Base-by-base conservation (phyloP, 2,113 vertebrate genomes). In the Cavia porcellus region DNA sequence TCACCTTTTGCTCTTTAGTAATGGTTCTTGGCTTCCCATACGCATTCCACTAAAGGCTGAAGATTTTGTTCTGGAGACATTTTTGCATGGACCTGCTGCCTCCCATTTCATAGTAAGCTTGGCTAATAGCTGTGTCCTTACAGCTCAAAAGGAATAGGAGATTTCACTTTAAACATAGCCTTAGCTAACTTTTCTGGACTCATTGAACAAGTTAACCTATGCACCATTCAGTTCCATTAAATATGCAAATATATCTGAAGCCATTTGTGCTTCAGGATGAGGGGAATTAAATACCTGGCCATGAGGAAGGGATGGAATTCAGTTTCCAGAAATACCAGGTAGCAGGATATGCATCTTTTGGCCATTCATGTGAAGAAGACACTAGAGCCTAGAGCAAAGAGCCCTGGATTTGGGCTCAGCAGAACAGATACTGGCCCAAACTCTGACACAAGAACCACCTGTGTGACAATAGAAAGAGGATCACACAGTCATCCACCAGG, bases 1-100 rank as follows among this genome's bases (percentile, higher is more conserved):
- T 88, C 75, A 86, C 50, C 38, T 85, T 89, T 92, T 87, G 86
- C 42, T 79, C 85, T 75, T 66, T n/a, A 90, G 10, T 79, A 88
- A 90, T 15, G 64, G 13, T 79, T 96, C 50, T 97, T 96, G 95
- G 94, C 92, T 96, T 97, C 86, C 30, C 11, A 47, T 94, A 57
- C 28, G 35, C 70, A 91, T 97, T 96, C 86, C 95, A 64, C 0
- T 86, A 52, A 91, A 17, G 83, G 62, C 32, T 92, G 92, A 95
- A 74, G 42, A 79, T 86, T 90, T 95, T 75, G 55, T 68, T 77
- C 19, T 57, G 8, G 28, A 77, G 6, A 9, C 17, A 42, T 95
- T 84, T 81, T 92, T 59, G 57, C 68, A 79, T 12, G n/a, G 47
- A 88, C 14, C 28, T 96, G 52, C 14, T 93, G 45, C 62, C 75